These are phyloP conservation scores for Palaemon carinicauda DNA, from an alignment of 1,140 invertebrate genomes.

Conservation along the genomic window DNA sequence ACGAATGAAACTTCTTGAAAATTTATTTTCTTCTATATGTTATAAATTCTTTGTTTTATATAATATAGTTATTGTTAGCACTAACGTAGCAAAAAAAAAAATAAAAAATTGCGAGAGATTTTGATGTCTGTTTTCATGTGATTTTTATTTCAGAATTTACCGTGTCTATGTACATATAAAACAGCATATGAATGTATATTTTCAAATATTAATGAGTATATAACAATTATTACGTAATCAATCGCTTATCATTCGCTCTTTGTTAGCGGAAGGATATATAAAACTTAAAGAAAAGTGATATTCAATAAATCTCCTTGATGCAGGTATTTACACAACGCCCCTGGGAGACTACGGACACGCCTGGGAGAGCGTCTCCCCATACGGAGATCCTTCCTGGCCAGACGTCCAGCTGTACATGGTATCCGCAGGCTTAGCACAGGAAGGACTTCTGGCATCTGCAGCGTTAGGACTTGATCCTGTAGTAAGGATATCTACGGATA, in stretches of 20 bases:
- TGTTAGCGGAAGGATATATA: neutral
- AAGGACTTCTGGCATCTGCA: conserved; percentile 51
- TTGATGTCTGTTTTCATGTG: no score
- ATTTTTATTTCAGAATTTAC: no score
- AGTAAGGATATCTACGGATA: neutral
- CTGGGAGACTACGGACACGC: conserved; percentile 64
- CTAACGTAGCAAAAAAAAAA: no score
- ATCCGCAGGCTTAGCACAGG: conserved; percentile 62
- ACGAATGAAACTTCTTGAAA: no score
- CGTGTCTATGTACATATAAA: no score
- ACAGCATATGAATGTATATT: no score
- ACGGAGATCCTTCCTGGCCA: conserved; percentile 62
- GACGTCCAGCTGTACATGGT: conserved; percentile 64
- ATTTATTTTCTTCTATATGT: no score
- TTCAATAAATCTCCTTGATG: neutral
- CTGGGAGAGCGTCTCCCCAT: conserved; percentile 60
- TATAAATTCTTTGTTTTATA: no score
- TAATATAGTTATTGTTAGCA: no score
- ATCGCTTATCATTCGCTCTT: neutral
- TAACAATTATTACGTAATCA: no score
- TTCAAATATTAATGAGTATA: no score
- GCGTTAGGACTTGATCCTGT: neutral
- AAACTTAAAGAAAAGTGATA: neutral
- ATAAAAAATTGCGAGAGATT: no score
- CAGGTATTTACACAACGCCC: conserved; percentile 62